Conservation (phyloP, 2,888 invertebrate species). For the Hartigia nigra region DNA sequence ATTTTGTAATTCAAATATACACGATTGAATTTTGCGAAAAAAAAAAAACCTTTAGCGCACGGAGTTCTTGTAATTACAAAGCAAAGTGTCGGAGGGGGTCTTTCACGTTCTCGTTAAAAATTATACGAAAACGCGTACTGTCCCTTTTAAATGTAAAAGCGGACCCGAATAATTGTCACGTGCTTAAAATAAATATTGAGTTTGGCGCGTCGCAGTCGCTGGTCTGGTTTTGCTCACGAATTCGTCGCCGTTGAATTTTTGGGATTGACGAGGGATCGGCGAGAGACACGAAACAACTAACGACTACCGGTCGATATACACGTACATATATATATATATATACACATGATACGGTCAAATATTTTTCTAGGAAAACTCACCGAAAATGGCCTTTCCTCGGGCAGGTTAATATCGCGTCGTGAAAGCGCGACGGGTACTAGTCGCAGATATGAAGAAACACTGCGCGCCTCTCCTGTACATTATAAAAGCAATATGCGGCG, state of each 20-base stretch:
- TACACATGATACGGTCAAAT: background rate
- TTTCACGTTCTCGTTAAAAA: background rate
- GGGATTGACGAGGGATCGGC: background rate
- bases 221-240: background rate
- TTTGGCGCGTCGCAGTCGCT: background rate
- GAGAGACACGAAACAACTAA: background rate
- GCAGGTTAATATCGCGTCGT: background rate
- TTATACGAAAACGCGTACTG: background rate
- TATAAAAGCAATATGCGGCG: slow-evolving; percentile 25
- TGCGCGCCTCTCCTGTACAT: background rate
- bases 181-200: background rate
- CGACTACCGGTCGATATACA: background rate
- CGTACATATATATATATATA: background rate
- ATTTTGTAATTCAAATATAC: background rate
- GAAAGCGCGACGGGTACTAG: background rate
- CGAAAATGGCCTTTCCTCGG: background rate
- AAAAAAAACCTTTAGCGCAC: background rate
- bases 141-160: background rate
- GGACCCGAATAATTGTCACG: background rate
- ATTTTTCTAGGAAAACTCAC: background rate
- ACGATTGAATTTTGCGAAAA: background rate
- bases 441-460: slow-evolving; percentile 4
- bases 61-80: background rate
- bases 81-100: background rate
- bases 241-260: background rate